Evolutionary conservation across 1,140 invertebrate species (phyloP), one percentile per base, ranked within the genome.

Genomic region (Neuroterus valhalla): DNA sequence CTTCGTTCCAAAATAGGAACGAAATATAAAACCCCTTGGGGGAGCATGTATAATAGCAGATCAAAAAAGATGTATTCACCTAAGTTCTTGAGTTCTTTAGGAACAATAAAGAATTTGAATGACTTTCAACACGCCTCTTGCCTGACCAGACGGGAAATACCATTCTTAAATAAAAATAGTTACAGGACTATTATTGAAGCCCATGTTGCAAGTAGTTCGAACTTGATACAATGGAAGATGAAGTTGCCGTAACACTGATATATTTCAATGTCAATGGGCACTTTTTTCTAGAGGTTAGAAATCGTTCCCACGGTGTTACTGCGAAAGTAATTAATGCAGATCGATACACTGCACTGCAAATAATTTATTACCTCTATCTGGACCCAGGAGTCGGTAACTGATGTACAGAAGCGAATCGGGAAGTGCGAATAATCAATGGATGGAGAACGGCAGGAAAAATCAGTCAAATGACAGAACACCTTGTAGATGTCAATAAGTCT

Each of bases 281-380:
- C 23, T 62, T 62, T 62, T 62, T 11, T 15, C 19, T 3, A 26
- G 52, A 26, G 52, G 21, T 62, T 23, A 62, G 52, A 62, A 62
- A 62, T 26, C 52, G 52, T 62, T 62, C 52, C 52, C 52, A 62
- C 52, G 52, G 23, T 62, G 19, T 62, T 62, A 62, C 52, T 62
- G 52, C 52, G 52, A 62, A 62, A 62, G 23, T 62, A 62, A 62
- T 62, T 62, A 62, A 62, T 62, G 52, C 52, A 62, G 23, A 48
- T 48, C 46, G 46, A 48, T 48, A 48, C 46, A 48, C 15, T 48
- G 46, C 15, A 62, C 21, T 21, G 52, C 52, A 62, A 62, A 62
- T 62, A 62, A 62, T 62, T 62, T 62, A 62, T 62, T 62, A 62
- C 26, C 52, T 15, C 52, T 62, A 48, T 5, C 46, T 62, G 52